phyloP scores from a whole-genome alignment of 2,888 invertebrate genomes.

The Eucera pruinosa region DNA sequence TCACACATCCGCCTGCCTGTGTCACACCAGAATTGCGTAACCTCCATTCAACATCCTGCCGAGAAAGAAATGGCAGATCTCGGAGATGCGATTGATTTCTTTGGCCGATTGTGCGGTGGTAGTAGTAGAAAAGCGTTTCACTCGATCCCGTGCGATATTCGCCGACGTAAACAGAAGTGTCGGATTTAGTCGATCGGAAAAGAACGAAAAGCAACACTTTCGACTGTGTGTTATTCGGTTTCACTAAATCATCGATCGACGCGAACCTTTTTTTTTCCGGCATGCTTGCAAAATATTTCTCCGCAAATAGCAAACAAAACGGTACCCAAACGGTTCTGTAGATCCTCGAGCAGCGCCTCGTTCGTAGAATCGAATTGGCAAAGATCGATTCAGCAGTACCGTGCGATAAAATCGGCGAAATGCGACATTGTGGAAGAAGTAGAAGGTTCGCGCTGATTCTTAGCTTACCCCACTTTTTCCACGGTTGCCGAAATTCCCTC shows the following conservation, averaged over 20 bases:
- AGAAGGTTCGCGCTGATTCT: too few relatives aligned
- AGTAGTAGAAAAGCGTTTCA: too few relatives aligned
- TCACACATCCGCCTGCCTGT: conserved; percentile 8
- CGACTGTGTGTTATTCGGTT: not conserved
- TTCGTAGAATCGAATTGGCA: too few relatives aligned
- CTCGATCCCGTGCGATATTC: conserved; percentile 10
- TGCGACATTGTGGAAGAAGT: too few relatives aligned
- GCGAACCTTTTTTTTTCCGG: not conserved
- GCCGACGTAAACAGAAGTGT: conserved; percentile 47
- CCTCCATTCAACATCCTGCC: conserved; percentile 57
- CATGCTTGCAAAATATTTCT: not conserved
- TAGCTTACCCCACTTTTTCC: too few relatives aligned
- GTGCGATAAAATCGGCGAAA: too few relatives aligned
- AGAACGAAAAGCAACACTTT: conserved; percentile 22
- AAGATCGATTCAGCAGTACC: too few relatives aligned
- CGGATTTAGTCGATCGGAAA: not conserved
- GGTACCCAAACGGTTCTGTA: not conserved
- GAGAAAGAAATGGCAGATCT: conserved; percentile 42
- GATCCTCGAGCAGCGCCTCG: too few relatives aligned
- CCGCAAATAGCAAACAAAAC: not conserved
- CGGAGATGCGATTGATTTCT: too few relatives aligned
- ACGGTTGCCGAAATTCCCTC: too few relatives aligned
- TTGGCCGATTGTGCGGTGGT: too few relatives aligned
- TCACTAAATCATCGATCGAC: not conserved
- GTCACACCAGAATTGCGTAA: conserved; percentile 56